These are phyloP conservation scores for Ladona fulva DNA, from an alignment of 1,140 invertebrate species.

Conservation along the genomic window DNA sequence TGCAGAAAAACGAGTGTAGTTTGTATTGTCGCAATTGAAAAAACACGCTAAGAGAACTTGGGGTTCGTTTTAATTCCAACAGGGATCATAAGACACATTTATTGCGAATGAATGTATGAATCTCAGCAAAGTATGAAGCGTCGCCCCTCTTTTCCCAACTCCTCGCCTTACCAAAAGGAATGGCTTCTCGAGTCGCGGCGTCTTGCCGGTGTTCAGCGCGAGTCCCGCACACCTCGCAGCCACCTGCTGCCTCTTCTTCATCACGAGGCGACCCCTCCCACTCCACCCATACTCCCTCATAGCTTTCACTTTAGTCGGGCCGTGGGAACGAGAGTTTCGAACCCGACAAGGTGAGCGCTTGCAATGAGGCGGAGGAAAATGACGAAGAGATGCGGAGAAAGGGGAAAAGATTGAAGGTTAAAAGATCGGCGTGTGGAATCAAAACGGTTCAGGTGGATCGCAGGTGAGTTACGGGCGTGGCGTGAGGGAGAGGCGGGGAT, in stretches of 20 bases:
- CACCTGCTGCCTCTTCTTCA: slow-evolving; percentile 6
- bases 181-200: background rate
- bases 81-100: too few relatives aligned
- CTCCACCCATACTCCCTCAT: background rate
- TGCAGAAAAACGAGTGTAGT: too few relatives aligned
- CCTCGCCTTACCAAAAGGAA: background rate
- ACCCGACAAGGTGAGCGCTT: background rate
- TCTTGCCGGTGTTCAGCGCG: background rate
- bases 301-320: slow-evolving; percentile 3
- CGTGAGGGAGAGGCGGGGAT: too few relatives aligned
- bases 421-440: too few relatives aligned
- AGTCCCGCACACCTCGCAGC: background rate
- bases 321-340: slow-evolving; percentile 2
- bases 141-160: background rate
- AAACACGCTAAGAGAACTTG: too few relatives aligned
- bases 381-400: too few relatives aligned
- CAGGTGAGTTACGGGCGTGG: too few relatives aligned
- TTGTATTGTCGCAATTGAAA: too few relatives aligned
- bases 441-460: too few relatives aligned
- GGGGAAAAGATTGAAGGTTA: too few relatives aligned
- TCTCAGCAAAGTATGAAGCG: background rate
- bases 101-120: too few relatives aligned
- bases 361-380: background rate
- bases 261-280: background rate
- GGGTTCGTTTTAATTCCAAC: too few relatives aligned